Evolutionary conservation across 1,140 invertebrate genomes (phyloP).

Genomic region (Pemphigus obesinymphae): DNA sequence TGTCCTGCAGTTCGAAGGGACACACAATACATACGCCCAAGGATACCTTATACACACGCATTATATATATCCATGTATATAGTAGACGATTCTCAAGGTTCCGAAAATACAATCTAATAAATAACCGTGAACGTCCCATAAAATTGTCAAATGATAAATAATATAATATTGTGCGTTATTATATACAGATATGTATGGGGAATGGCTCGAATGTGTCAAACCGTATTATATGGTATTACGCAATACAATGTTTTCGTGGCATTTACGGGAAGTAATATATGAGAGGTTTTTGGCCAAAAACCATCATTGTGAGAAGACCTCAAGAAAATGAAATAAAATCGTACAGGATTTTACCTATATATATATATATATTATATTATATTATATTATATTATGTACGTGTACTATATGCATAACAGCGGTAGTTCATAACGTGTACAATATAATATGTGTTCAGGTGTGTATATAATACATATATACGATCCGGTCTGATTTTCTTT

Average conservation of each 20-base stretch:
- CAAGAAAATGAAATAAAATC: not conserved
- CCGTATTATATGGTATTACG: not conserved
- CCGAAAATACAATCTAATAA: not conserved
- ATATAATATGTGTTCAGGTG: not conserved
- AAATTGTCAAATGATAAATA: conserved; percentile 33
- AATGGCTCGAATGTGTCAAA: not conserved
- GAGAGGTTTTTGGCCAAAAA: not conserved
- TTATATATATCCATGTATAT: not conserved
- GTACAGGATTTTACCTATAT: not conserved
- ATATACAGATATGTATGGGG: not conserved
- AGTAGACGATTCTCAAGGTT: conserved; percentile 20
- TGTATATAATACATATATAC: not conserved
- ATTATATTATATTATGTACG: not conserved
- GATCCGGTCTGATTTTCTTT: not conserved
- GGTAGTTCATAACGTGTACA: not conserved
- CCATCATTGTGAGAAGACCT: not conserved
- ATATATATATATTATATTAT: not conserved
- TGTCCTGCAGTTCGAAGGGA: not conserved
- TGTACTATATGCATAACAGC: not conserved
- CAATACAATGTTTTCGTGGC: conserved; percentile 9
- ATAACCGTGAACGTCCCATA: conserved; percentile 23
- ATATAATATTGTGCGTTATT: too few relatives aligned
- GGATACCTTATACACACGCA: not conserved
- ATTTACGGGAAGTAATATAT: too few relatives aligned
- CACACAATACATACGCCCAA: too few relatives aligned